Evolutionary conservation across 2,113 vertebrate species (phyloP), one percentile per base, ranked within the genome.

Genomic region (Sisor rabdophorus): DNA sequence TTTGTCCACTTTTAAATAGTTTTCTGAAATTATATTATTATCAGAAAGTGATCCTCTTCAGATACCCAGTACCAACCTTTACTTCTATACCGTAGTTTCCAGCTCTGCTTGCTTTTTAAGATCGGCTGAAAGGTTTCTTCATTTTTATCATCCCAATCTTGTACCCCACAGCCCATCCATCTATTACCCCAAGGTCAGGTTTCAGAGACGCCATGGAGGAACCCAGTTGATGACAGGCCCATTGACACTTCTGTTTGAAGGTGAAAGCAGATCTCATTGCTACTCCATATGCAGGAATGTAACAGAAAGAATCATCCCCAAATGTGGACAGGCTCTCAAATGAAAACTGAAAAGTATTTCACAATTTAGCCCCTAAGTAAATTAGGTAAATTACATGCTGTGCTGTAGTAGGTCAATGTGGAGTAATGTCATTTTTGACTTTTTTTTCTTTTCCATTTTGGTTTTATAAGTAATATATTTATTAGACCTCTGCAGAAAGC

Each of bases 201-300:
- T 92, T 91, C 91, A 91, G 84, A 89, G 86, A 85, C 88, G 76
- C 89, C 85, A 84, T 86, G 56, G 84, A 84, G 86, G 87, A 86
- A 87, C 79, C 86, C 87, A 84, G 84, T 87, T 86, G 91, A 91
- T 85, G 87, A 91, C 89, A 89, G 90, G 85, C 76, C 87, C 73
- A 85, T 86, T 87, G 85, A 89, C 84, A 70, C 84, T 64, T 80
- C 71, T 81, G 81, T 81, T 85, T 87, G 88, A 91, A 89, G 85
- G 84, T 82, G 83, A 80, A 83, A 87, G 82, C 77, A 55, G 89
- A 92, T 91, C 87, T 53, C 79, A 73, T 70, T 55, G 81, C 86
- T 86, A 64, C 86, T 90, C 88, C 85, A 84, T 82, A 81, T 83
- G 54, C 77, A 77, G 88, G 88, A 89, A 92, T 91, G 85, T 81